Evolutionary conservation across 2,113 vertebrate genomes (phyloP).

Genomic region (Calidris pygmaea): DNA sequence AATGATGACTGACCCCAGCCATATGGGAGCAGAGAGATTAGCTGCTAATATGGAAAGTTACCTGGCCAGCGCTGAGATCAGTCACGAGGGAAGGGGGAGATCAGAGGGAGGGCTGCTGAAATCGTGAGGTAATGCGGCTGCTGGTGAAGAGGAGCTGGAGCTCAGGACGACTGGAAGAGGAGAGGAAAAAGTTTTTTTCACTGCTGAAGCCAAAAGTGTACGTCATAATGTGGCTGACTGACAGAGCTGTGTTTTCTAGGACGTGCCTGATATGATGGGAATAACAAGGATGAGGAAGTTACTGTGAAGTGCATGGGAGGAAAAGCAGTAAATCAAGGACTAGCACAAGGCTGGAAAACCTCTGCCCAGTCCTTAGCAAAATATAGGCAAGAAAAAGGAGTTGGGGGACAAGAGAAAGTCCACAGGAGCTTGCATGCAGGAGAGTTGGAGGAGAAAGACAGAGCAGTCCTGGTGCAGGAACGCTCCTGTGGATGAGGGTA

Average conservation of each 20-base stretch:
- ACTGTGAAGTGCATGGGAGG: not conserved
- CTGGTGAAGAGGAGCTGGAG: conserved; percentile 43
- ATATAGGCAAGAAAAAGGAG: not conserved
- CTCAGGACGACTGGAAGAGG: not conserved
- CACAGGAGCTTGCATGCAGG: not conserved
- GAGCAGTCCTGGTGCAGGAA: not conserved
- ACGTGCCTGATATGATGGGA: not conserved
- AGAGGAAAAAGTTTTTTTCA: conserved; percentile 14
- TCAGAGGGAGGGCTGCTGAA: conserved; percentile 29
- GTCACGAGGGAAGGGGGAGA: conserved; percentile 37
- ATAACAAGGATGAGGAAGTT: not conserved
- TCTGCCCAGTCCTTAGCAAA: not conserved
- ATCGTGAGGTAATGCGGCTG: conserved; percentile 44
- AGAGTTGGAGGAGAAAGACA: fast-evolving
- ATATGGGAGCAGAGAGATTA: conserved; percentile 64
- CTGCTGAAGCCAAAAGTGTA: conserved; percentile 41
- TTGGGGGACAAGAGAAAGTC: not conserved
- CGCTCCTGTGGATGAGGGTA: not conserved
- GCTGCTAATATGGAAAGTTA: conserved; percentile 73
- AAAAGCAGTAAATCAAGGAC: not conserved
- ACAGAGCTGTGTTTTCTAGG: conserved; percentile 15
- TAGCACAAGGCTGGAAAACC: not conserved
- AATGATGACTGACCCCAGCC: conserved; percentile 56
- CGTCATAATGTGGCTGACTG: conserved; percentile 25
- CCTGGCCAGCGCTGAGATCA: conserved; percentile 61